Percentiles rank a stretch among this genome's conserved stretches.
These are phyloP conservation scores for Nerophis lumbriciformis DNA, from an alignment of 2,113 vertebrate species.

Conservation along the genomic window DNA sequence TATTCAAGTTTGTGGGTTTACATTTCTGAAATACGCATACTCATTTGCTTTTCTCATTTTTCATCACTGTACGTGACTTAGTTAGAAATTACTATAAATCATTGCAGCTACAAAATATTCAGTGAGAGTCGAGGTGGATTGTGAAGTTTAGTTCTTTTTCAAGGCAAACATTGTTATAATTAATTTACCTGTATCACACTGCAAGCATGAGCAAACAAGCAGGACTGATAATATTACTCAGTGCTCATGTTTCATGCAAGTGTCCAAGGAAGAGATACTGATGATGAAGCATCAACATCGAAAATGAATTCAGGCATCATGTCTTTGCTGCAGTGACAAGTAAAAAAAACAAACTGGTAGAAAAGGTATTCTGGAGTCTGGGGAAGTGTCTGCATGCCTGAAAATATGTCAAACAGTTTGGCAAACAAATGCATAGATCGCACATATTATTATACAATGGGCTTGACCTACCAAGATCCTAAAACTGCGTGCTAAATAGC, in stretches of 20 bases:
- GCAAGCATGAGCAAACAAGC: background rate
- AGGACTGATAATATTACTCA: background rate
- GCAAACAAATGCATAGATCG: background rate
- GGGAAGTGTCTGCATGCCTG: background rate
- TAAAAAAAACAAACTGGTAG: background rate
- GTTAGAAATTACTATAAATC: background rate
- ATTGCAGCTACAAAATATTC: background rate
- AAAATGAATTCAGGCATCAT: background rate
- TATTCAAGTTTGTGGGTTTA: conserved; percentile 33
- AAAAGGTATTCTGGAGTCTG: background rate
- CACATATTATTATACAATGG: no score
- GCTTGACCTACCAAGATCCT: no score
- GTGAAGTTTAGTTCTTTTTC: background rate
- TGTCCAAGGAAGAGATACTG: background rate
- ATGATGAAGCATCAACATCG: background rate
- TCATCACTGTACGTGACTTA: conserved; percentile 31
- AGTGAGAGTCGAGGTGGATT: background rate
- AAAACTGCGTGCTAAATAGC: no score
- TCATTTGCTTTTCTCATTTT: conserved; percentile 57
- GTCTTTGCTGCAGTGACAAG: conserved; percentile 22
- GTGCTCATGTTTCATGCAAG: background rate
- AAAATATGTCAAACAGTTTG: background rate
- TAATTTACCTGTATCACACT: background rate
- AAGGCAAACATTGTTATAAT: background rate
- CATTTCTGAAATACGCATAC: conserved; percentile 34